Conservation (phyloP, 2,797 vertebrate genomes). For the Notoglanidium macrostoma region DNA sequence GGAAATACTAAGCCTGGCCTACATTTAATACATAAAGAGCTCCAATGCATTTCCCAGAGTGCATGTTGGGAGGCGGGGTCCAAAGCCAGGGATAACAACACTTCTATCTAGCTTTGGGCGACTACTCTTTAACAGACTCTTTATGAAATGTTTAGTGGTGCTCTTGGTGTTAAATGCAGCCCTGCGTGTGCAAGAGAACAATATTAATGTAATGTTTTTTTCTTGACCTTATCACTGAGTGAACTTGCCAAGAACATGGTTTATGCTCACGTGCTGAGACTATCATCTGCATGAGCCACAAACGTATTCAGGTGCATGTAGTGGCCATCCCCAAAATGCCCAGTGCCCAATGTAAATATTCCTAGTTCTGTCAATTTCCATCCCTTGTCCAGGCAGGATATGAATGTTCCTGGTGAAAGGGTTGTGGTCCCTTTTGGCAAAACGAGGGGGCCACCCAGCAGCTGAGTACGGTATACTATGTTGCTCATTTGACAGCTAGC, state of each 20-base stretch:
- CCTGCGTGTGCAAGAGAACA: conserved; percentile 62
- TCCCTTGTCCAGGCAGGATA: conserved; percentile 61
- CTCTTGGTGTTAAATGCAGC: conserved; percentile 69
- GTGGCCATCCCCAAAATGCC: neutral
- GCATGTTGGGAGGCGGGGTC: conserved; percentile 66
- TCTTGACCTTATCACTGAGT: neutral
- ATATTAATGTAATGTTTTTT: neutral
- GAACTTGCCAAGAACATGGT: neutral
- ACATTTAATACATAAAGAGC: conserved; percentile 66
- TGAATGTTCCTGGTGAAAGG: conserved; percentile 69
- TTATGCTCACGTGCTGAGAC: neutral
- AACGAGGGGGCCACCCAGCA: conserved; percentile 71
- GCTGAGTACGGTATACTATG: conserved; percentile 66
- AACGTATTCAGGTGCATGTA: neutral
- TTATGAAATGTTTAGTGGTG: conserved; percentile 73
- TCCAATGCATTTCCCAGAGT: conserved; percentile 68
- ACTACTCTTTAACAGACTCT: conserved; percentile 65
- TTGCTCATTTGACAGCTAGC: conserved; percentile 69
- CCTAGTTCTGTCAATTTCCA: conserved; percentile 28
- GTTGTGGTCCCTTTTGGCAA: conserved; percentile 74
- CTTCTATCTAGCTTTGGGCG: conserved; percentile 59
- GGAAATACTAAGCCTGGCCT: conserved; percentile 65
- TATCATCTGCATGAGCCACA: neutral
- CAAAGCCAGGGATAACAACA: conserved; percentile 56
- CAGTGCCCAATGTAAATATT: conserved; percentile 24